phyloP scores from a whole-genome alignment of 2,888 invertebrate genomes.

The Kuschelorhynchus macadamiae region DNA sequence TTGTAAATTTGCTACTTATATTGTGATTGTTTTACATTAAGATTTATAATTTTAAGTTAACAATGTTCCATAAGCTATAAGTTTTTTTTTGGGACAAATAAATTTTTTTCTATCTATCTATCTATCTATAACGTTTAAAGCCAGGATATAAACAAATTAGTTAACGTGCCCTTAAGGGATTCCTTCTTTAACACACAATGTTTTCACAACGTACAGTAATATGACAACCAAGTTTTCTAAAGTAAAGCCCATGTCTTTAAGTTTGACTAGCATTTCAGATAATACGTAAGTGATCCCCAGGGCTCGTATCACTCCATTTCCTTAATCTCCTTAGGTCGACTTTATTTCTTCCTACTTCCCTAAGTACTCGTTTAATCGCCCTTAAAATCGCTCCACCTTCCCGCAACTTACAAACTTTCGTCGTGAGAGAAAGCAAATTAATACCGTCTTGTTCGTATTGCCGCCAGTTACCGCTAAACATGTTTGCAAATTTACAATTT shows the following conservation, averaged over 20 bases:
- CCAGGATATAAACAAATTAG: no score
- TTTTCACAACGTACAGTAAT: not conserved
- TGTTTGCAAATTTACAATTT: constrained; percentile 53
- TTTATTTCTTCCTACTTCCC: constrained; percentile 56
- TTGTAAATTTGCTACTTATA: no score
- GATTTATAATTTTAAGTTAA: no score
- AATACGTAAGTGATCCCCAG: constrained; percentile 10
- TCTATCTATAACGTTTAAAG: no score
- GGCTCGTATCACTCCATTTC: constrained; percentile 18
- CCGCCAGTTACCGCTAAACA: constrained; percentile 49
- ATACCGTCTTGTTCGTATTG: constrained; percentile 55
- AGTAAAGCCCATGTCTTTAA: not conserved
- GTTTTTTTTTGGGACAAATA: no score
- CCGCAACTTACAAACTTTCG: constrained; percentile 49
- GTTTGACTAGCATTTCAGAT: constrained; percentile 1
- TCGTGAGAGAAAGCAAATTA: constrained; percentile 56
- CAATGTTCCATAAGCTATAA: no score
- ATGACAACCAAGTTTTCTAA: not conserved
- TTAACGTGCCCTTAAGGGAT: no score
- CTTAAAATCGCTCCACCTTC: constrained; percentile 52
- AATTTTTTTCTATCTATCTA: no score
- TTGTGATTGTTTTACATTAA: no score
- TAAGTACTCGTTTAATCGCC: constrained; percentile 57
- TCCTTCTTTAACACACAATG: no score
- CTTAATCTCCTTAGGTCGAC: constrained; percentile 12